phyloP scores from a whole-genome alignment of 2,113 vertebrate species.

The Monopterus albus region DNA sequence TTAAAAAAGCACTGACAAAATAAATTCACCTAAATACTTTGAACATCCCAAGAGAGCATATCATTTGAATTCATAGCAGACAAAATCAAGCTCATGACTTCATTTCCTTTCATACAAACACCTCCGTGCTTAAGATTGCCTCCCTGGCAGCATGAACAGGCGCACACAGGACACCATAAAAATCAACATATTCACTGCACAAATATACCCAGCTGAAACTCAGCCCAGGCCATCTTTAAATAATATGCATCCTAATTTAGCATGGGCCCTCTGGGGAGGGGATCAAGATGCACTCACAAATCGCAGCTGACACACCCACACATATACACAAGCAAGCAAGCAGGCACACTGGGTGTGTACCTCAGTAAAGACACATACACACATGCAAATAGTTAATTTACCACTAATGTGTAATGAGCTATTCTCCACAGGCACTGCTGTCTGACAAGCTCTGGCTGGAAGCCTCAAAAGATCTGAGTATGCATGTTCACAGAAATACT shows the following conservation, averaged over 20 bases:
- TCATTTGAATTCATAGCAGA: conserved; percentile 29
- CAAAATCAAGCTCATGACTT: conserved; percentile 35
- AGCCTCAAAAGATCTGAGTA: conserved; percentile 27
- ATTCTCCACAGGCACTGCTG: conserved; percentile 51
- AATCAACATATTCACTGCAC: conserved; percentile 67
- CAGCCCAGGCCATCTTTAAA: conserved; percentile 76
- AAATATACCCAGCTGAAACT: conserved; percentile 68
- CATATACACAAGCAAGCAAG: conserved; percentile 42
- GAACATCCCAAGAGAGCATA: conserved; percentile 26
- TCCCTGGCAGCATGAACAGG: conserved; percentile 44
- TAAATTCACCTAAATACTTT: conserved; percentile 10
- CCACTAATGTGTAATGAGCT: conserved; percentile 56
- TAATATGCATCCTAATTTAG: conserved; percentile 79
- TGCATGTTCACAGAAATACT: conserved; percentile 7
- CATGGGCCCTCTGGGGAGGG: conserved; percentile 59
- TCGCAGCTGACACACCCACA: conserved; percentile 64
- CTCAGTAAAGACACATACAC: too few species aligned
- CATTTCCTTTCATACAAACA: conserved; percentile 35
- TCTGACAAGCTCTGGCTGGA: conserved; percentile 17
- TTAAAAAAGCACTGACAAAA: conserved; percentile 17
- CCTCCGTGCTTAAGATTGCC: conserved; percentile 34
- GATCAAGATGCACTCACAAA: conserved; percentile 75
- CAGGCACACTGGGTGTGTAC: conserved; percentile 32
- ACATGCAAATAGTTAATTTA: conserved; percentile 51
- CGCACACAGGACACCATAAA: conserved; percentile 50